Base-by-base conservation (phyloP, 2,888 invertebrate genomes). In the Balanococcus diminutus region DNA sequence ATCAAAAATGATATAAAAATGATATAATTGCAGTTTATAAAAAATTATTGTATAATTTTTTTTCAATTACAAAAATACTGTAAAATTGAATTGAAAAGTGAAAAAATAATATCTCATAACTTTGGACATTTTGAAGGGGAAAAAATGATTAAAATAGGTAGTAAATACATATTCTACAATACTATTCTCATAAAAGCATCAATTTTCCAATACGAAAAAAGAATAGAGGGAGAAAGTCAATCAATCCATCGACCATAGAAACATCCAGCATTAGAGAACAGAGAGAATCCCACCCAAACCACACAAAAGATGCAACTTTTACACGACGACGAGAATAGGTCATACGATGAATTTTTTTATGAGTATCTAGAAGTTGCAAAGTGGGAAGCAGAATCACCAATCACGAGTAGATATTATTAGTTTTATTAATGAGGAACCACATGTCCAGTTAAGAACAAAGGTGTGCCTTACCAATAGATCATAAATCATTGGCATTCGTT, bases 351-450 rank as follows among this genome's bases (percentile, higher is more conserved):
- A 67, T n/a, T 67, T 67, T 67, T 67, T 67, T 28, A 67, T 14
- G 22, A 46, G n/a, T 56, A 56, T 61, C 0, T 22, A 25, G 5
- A 14, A 2, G 28, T 67, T 28, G 14, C 28, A 0, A 25, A 28
- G 67, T 67, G 67, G 67, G 67, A 67, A 67, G 67, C 28, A 67
- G 28, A 28, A 14, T 22, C 4, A n/a, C n/a, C n/a, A n/a, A n/a
- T n/a, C n/a, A n/a, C n/a, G n/a, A n/a, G n/a, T n/a, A n/a, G n/a
- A n/a, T n/a, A 28, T 67, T 67, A 67, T 67, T 67, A 67, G 25
- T 28, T 67, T 67, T 67, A 67, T 67, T 67, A 67, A 67, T 67
- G 67, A 67, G 28, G 28, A 28, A 67, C 67, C 67, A 28, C 67
- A 22, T 16, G 16, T 2, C 16, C 14, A 67, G 28, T 67, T 61